These are phyloP conservation scores for Xanthia icteritia DNA, from an alignment of 2,888 invertebrate genomes.

Conservation along the genomic window DNA sequence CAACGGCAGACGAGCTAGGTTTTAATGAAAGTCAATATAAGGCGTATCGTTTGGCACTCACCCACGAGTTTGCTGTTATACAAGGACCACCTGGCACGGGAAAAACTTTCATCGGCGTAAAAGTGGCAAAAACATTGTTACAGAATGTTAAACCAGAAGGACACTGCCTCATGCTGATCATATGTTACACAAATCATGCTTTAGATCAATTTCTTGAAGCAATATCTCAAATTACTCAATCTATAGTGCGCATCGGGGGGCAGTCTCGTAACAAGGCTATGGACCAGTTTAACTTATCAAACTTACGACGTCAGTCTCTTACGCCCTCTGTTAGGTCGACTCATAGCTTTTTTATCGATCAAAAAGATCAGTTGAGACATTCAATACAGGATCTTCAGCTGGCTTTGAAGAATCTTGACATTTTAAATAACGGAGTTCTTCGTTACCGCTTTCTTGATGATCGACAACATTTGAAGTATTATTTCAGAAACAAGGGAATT, in stretches of 20 bases:
- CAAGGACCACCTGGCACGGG: no score
- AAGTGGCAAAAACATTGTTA: conserved; percentile 92
- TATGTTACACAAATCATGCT: conserved; percentile 96
- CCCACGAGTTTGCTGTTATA: no score
- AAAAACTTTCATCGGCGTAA: conserved; percentile 91
- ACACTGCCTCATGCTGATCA: conserved; percentile 91
- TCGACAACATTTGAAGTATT: conserved; percentile 60
- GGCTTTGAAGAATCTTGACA: conserved; percentile 71
- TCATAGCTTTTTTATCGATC: conserved; percentile 67
- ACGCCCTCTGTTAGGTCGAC: conserved; percentile 19
- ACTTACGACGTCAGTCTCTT: conserved; percentile 69
- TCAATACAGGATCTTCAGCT: conserved; percentile 68
- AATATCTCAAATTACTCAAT: conserved; percentile 89
- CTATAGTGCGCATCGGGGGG: conserved; percentile 93
- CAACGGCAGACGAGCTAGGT: conserved; percentile 80
- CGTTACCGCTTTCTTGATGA: conserved; percentile 61
- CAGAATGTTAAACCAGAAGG: conserved; percentile 83
- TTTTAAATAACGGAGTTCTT: conserved; percentile 74
- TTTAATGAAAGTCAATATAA: conserved; percentile 85
- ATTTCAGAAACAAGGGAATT: conserved; percentile 58
- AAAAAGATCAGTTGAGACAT: conserved; percentile 69
- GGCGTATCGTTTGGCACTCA: no score
- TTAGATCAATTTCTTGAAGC: conserved; percentile 95
- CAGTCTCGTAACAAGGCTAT: conserved; percentile 90
- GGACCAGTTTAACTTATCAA: conserved; percentile 84